Evolutionary conservation across 1,140 invertebrate species (phyloP), one percentile per base, ranked within the genome.

Genomic region (Brachionus manjavacas): DNA sequence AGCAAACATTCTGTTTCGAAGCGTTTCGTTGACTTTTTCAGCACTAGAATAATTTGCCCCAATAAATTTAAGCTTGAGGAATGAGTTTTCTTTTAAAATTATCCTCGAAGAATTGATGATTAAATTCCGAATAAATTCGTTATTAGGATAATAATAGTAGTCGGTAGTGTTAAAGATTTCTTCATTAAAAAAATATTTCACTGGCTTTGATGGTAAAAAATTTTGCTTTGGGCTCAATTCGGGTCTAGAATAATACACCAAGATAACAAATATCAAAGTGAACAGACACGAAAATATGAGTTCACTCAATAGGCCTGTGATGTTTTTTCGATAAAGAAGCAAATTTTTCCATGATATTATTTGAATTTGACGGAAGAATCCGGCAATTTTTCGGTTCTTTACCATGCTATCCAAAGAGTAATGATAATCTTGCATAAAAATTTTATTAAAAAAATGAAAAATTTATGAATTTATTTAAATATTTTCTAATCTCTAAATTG

Each of bases 291-390:
- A 60, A 46, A 81, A 81, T 11, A 81, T 16, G 23, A 81, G 11
- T 68, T 81, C 79, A 14, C 79, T 23, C 2, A 81, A 20, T 9
- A 68, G 9, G n/a, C 79, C 79, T 14, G 11, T 43, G 2, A 64
- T 64, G 20, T 81, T 81, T 64, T 68, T 31, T 43, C 25, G 28
- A 20, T 64, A 68, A 1, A 81, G 64, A 12, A 81, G 31, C 9
- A 81, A 81, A 81, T 81, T 81, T 68, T 81, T 81, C 79, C 79
- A 81, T 16, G 52, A 64, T 16, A 81, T 81, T 41, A 81, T 81
- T 60, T 43, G n/a, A 31, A 81, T 41, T 81, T 81, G 79, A 12
- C 79, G 79, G 12, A 60, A 81, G 64, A 81, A 81, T 11, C 79
- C 52, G 12, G 31, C 79, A 14, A 81, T 68, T 64, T 64, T 35